A percentile compares a stretch with the other conserved stretches of the same genome.
phyloP scores from a whole-genome alignment of 2,888 invertebrate genomes.

The Thecocarcelia acutangulata region DNA sequence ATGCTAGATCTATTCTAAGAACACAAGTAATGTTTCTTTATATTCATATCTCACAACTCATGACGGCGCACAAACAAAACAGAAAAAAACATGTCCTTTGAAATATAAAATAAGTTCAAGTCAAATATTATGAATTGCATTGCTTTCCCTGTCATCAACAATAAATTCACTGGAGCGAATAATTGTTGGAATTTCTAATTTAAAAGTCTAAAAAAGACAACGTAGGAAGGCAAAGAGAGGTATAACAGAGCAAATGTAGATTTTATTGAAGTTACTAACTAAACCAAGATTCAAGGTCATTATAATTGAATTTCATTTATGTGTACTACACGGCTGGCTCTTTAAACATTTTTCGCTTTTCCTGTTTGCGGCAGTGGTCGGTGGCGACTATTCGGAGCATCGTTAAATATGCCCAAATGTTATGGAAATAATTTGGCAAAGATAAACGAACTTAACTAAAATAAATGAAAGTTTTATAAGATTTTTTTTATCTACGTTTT shows the following conservation, averaged over 20 bases:
- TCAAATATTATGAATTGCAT: conserved; percentile 27
- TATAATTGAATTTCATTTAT: conserved; percentile 62
- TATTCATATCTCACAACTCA: too few species aligned
- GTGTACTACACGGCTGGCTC: too few species aligned
- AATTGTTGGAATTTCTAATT: conserved; percentile 22
- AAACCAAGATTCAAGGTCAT: conserved; percentile 32
- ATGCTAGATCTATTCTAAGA: too few species aligned
- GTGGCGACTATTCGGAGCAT: background rate
- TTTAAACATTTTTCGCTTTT: background rate
- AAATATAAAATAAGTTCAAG: conserved; percentile 11
- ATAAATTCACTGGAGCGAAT: conserved; percentile 33
- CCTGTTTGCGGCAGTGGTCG: background rate
- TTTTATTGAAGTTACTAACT: conserved; percentile 7
- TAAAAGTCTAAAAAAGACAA: background rate
- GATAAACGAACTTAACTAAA: conserved; percentile 9
- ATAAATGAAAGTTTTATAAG: conserved; percentile 32
- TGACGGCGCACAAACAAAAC: too few species aligned
- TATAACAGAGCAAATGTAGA: background rate
- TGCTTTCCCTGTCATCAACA: conserved; percentile 9
- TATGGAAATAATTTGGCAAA: conserved; percentile 53
- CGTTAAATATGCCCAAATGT: conserved; percentile 5
- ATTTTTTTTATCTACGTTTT: background rate
- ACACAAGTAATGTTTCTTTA: too few species aligned
- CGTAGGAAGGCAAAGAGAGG: conserved; percentile 2
- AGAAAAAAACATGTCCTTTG: background rate